Base-by-base conservation (phyloP, 2,888 invertebrate species). In the Keiferia lycopersicella region DNA sequence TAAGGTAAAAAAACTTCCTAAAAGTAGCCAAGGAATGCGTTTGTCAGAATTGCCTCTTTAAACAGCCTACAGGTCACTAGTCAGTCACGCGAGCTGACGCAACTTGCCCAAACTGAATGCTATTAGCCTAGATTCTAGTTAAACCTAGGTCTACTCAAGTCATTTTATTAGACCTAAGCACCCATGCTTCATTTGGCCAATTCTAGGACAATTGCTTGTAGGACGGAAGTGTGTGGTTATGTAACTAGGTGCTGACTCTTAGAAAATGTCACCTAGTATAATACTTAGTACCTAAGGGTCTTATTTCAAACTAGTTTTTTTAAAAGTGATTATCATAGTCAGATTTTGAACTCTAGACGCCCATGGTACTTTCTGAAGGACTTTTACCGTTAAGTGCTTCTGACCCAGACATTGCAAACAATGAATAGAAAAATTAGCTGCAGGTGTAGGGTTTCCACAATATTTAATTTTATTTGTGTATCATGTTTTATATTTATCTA, bases 51-150 rank as follows among this genome's bases (percentile, higher is more conserved):
- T 6, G 16, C 6, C n/a, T 14, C n/a, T 16, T 4, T 45, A 16
- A 45, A 16, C 16, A 45, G 16, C n/a, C 45, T 16, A 7, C 45
- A 45, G 45, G 50, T 11, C 18, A 30, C 16, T 8, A 20, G 11
- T 39, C 34, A 38, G 61, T 73, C 81, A 81, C 81, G 83, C 80
- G 76, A 83, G 69, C 61, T 78, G 74, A 82, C 78, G 78, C 80
- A 82, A 83, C 68, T 63, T 71, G 64, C 72, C 72, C 75, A 73
- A 77, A 76, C 73, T 74, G 80, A 78, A 82, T 80, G 69, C 70
- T 69, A 79, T 83, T 83, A 82, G 73, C 81, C 83, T 72, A 78
- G 76, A 81, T 80, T 53, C 68, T 66, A 65, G 63, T n/a, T 26
- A 16, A 60, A 60, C 60, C 45, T 60, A 45, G 60, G 41, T 60